Evolutionary conservation across 2,888 invertebrate species (phyloP), one percentile per base, ranked within the genome.

Genomic region (Euphydryas editha): DNA sequence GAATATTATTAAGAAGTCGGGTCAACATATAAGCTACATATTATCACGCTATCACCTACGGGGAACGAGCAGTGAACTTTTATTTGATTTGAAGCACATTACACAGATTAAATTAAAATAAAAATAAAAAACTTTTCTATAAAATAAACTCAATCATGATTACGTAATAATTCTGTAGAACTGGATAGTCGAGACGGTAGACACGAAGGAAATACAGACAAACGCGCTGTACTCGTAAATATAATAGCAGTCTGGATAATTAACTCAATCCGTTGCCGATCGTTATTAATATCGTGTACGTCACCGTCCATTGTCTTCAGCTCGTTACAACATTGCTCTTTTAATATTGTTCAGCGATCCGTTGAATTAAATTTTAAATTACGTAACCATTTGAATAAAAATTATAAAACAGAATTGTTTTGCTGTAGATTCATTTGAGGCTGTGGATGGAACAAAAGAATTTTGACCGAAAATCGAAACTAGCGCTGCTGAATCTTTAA

Each of bases 301-400:
- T 75, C 76, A 73, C 72, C 70, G 72, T 76, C 74, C 75, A 79
- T 79, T 76, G 77, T 73, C 69, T 70, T 71, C 8, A 72, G 75
- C 72, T 75, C 72, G 72, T 70, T 79, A 81, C 82, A 78, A 72
- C 73, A 79, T 82, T 81, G 80, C 77, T 82, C 78, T 83, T 83
- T 81, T 71, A 76, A 66, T 72, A 72, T 65, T 68, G 42, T 61
- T 51, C 58, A 59, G 63, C 63, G 55, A 59, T 47, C 59, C 47
- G 59, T 47, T 4, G 47, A 59, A 59, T 59, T 47, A 59, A 5
- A 47, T 11, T 47, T 30, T 46, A 65, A 65, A 49, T 49, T 57
- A 47, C 59, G 65, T 59, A 62, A 39, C 21, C 57, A 42, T 42
- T 39, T 67, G 47, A 54, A 54, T 54, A 1, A 30, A 54, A 2